Percentiles rank a stretch among this genome's conserved stretches.
Conservation (phyloP, 2,888 invertebrate species). For the Drosophila dives region DNA sequence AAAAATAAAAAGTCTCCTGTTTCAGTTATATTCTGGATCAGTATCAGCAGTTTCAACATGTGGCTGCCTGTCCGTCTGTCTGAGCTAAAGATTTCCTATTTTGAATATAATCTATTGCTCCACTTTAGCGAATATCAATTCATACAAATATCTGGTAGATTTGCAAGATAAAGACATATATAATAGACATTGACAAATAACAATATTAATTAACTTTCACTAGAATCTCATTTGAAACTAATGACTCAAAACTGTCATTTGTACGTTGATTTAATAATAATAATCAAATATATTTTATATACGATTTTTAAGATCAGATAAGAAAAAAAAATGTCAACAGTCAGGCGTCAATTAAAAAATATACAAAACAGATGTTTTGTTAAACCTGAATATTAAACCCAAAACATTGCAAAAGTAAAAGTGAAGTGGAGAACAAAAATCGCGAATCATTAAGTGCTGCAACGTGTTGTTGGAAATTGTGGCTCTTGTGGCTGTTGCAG, state of each 20-base stretch:
- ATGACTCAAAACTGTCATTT: background rate
- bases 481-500: slow-evolving; percentile 13
- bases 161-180: background rate
- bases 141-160: background rate
- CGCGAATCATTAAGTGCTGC: slow-evolving; percentile 42
- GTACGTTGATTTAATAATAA: no score
- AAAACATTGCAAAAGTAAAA: slow-evolving; percentile 16
- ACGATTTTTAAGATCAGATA: no score
- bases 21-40: background rate
- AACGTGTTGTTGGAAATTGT: slow-evolving; percentile 13
- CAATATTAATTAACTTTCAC: background rate
- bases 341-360: background rate
- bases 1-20: no score
- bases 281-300: no score
- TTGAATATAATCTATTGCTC: background rate
- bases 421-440: slow-evolving; percentile 34
- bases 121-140: background rate
- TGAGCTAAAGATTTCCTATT: background rate
- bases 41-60: background rate
- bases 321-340: background rate
- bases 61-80: no score
- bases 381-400: background rate
- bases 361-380: background rate
- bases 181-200: accelerated
- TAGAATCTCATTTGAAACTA: background rate